These are phyloP conservation scores for Enteromius argenteus DNA, from an alignment of 2,797 vertebrate species.

Conservation along the genomic window DNA sequence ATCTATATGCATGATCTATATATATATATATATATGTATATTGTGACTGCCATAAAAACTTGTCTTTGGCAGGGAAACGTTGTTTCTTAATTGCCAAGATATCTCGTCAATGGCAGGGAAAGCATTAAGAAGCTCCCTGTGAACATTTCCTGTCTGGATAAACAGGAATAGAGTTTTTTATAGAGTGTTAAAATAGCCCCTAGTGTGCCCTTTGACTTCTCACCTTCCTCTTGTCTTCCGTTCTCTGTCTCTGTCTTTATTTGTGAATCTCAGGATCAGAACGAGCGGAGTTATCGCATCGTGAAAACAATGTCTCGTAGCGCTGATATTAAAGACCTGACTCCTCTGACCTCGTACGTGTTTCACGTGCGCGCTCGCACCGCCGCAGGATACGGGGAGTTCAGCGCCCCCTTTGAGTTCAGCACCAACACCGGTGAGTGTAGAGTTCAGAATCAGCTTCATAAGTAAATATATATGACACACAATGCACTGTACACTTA, in stretches of 20 bases:
- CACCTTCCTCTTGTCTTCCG: constrained; percentile 30
- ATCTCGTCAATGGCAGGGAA: no score
- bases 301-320: constrained; percentile 91
- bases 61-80: no score
- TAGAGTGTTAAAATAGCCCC: constrained; percentile 39
- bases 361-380: constrained; percentile 96
- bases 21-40: no score
- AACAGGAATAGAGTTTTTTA: constrained; percentile 46
- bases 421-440: constrained; percentile 94
- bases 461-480: background rate
- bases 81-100: no score
- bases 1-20: no score
- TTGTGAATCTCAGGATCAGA: constrained; percentile 86
- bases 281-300: constrained; percentile 95
- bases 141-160: background rate
- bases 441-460: background rate
- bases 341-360: constrained; percentile 93
- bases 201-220: background rate
- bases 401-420: constrained; percentile 94
- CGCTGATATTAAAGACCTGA: constrained; percentile 93
- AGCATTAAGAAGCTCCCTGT: background rate
- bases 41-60: no score
- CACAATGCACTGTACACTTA: background rate
- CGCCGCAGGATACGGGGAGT: constrained; percentile 94
- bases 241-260: constrained; percentile 11